phyloP scores from a whole-genome alignment of 1,140 invertebrate species.

The Batillaria attramentaria region DNA sequence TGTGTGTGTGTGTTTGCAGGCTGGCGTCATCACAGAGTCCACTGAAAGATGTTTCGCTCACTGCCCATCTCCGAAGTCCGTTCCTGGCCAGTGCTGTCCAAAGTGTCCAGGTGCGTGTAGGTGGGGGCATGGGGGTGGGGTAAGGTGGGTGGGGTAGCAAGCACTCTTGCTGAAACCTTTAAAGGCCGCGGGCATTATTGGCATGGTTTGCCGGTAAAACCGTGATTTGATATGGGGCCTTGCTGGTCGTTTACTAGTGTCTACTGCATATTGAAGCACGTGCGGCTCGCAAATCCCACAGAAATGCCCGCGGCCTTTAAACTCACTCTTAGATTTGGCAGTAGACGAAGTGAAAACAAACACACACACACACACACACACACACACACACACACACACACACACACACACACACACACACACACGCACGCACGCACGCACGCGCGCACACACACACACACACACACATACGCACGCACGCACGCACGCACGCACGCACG shows the following conservation, averaged over 20 bases:
- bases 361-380: too few species aligned
- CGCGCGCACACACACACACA: neutral
- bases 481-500: neutral
- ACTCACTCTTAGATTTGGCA: too few species aligned
- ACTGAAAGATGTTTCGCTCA: conserved; percentile 84
- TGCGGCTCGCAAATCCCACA: too few species aligned
- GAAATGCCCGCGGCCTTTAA: too few species aligned
- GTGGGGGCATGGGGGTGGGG: neutral
- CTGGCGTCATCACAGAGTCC: conserved; percentile 87
- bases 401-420: neutral
- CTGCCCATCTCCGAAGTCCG: conserved; percentile 72
- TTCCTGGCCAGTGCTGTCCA: conserved; percentile 55
- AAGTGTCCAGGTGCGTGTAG: conserved; percentile 49
- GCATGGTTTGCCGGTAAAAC: neutral
- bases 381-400: neutral
- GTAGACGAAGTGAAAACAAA: too few species aligned
- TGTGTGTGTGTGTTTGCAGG: conserved; percentile 67
- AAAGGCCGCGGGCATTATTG: neutral
- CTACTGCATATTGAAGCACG: too few species aligned
- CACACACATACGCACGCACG: neutral
- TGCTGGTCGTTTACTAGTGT: too few species aligned
- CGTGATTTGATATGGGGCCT: neutral
- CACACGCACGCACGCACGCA: neutral
- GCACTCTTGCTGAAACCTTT: neutral
- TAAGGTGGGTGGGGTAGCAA: neutral